phyloP scores from a whole-genome alignment of 1,140 invertebrate species.

The Drosophila sproati region DNA sequence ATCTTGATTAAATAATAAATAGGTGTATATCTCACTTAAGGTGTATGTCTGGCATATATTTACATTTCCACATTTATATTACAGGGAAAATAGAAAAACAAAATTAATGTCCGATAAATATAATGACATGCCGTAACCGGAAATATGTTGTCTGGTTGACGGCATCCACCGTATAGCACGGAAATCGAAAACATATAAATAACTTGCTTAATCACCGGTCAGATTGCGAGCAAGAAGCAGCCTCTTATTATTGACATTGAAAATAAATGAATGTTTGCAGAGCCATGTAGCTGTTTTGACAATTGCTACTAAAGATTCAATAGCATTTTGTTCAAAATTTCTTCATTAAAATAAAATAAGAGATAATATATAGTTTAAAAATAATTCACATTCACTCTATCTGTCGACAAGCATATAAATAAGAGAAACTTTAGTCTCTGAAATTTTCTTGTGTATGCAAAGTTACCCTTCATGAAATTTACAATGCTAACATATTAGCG shows the following conservation, averaged over 20 bases:
- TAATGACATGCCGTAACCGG: not conserved
- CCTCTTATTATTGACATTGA: slow-evolving; percentile 11
- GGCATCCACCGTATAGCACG: not conserved
- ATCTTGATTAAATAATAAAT: no score
- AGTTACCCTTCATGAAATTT: no score
- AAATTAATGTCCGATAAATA: not conserved
- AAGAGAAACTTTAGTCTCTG: no score
- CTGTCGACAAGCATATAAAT: no score
- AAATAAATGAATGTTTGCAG: slow-evolving; percentile 15
- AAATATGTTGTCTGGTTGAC: not conserved
- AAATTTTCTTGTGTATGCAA: no score
- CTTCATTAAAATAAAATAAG: not conserved
- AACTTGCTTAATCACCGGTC: slow-evolving; percentile 14
- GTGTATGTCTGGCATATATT: no score
- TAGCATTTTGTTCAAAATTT: not conserved
- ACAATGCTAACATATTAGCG: no score
- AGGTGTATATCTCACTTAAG: no score
- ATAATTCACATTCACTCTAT: not conserved
- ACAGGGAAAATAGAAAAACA: not conserved
- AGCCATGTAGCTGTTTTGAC: not conserved
- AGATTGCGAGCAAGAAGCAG: not conserved
- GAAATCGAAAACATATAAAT: slow-evolving; percentile 37
- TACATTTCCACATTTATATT: no score
- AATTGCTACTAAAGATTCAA: slow-evolving; percentile 9
- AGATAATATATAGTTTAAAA: not conserved